phyloP scores from a whole-genome alignment of 2,888 invertebrate species.

The Capitulum mitella region DNA sequence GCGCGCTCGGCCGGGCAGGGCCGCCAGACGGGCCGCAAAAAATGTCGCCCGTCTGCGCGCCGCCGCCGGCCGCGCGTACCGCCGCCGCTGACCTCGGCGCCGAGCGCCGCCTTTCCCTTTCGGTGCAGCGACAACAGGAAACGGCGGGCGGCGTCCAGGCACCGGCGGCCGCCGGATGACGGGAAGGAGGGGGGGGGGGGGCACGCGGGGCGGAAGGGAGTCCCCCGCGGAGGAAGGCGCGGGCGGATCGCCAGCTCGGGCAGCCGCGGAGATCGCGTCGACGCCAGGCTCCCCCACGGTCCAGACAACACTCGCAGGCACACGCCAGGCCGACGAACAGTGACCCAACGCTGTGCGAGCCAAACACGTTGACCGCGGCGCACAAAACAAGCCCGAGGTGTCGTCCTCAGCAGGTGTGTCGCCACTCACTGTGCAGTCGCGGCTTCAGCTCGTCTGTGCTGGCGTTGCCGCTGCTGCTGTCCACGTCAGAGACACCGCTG shows the following conservation, averaged over 20 bases:
- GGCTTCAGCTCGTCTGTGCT: conserved; percentile 70
- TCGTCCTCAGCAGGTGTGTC: too few relatives aligned
- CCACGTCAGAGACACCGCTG: conserved; percentile 94
- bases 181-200: not conserved
- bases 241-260: too few relatives aligned
- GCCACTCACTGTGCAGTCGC: conserved; percentile 54
- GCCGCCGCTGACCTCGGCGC: too few relatives aligned
- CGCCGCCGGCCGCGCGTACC: too few relatives aligned
- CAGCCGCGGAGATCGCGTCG: too few relatives aligned
- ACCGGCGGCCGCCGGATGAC: not conserved
- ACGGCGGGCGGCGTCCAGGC: not conserved
- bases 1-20: not conserved
- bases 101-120: not conserved
- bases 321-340: too few relatives aligned
- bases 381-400: too few relatives aligned
- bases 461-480: conserved; percentile 65
- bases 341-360: too few relatives aligned
- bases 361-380: too few relatives aligned
- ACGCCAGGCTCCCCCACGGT: too few relatives aligned
- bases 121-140: not conserved
- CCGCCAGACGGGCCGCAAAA: not conserved
- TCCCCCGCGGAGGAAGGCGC: not conserved
- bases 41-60: not conserved
- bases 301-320: too few relatives aligned
- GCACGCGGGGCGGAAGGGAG: too few relatives aligned